Base-by-base conservation (phyloP, 2,113 vertebrate genomes). In the Prinia subflava region DNA sequence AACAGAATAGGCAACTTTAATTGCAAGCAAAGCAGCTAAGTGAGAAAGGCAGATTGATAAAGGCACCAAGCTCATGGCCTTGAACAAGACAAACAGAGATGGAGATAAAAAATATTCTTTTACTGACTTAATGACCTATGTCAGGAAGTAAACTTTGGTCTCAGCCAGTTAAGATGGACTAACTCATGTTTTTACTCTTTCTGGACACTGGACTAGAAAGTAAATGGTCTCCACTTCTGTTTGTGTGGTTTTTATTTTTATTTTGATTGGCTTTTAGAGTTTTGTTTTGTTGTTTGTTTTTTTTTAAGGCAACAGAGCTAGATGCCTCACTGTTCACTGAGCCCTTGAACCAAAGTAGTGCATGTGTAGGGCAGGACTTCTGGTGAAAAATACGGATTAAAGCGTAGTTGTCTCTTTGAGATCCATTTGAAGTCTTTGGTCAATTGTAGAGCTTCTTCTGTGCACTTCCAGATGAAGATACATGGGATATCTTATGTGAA, bases 21-120 rank as follows among this genome's bases (percentile, higher is more conserved):
- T 59, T 76, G n/a, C 75, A 77, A 80, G 68, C 10, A 92, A 83
- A 91, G 33, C n/a, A 83, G 23, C 17, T 70, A 63, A 55, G 55
- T 81, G 59, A 78, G 71, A 81, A 94, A 94, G 37, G 35, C 25
- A 91, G 59, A 86, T 35, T 94, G 93, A 92, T 81, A 87, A 10
- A 87, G 46, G 59, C n/a, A 83, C 55, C 46, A 89, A 70, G 81
- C 65, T 70, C 68, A 67, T 33, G 55, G 76, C 59, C 89, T 95
- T 90, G 83, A 89, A 55, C 55, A 91, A 91, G 68, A 90, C 67
- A 90, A 82, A 85, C 35, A 91, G 50, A 49, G 47, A 41, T 2
- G 1, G 20, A 90, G 41, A 65, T 86, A 76, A 95, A 90, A 50
- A 83, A 77, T 53, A 70, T 77, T 83, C 73, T 94, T 94, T 77